Base-by-base conservation (phyloP, 2,113 vertebrate species). In the Dipodomys merriami region DNA sequence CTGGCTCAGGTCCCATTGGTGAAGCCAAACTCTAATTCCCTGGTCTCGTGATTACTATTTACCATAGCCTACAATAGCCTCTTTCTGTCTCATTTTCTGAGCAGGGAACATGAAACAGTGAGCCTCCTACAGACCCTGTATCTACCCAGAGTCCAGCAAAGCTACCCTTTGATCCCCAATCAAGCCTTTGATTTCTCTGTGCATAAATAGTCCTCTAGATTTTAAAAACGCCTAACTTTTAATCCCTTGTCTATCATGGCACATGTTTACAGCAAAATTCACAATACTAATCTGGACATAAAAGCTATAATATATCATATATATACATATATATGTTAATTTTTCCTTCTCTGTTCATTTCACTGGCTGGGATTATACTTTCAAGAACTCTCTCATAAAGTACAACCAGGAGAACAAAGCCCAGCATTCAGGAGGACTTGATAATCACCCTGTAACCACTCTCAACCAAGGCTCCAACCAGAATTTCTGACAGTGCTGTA, bases 361-460 rank as follows among this genome's bases (percentile, higher is more conserved):
- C 84, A 44, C 13, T 86, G 64, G 64, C 46, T 91, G 18, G 84
- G 67, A 60, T 64, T 77, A 86, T 64, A 19, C 49, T 67, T 35
- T 29, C n/a, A 76, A 92, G 60, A 90, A 78, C 6, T 85, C 6
- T 23, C 29, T 76, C 72, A 39, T 77, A 76, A 88, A 84, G 44
- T 33, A n/a, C 60, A 22, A 39, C 78, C 13, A 79, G 2, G 20
- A 82, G 49, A 93, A 91, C 64, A 84, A 96, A 93, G 46, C 57
- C 1, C 3, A 80, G 49, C 60, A 72, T 76, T 90, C 49, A 90
- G 60, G 90, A 90, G 33, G 72, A 9, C 72, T 83, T 82, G 49
- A 92, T 67, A 90, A 91, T 90, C 82, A 83, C 23, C 27, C 30
- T 95, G 53, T 86, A 74, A 94, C 80, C 83, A 72, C 6, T 86